phyloP scores from a whole-genome alignment of 1,140 invertebrate species.

The Drosophila fuyamai region DNA sequence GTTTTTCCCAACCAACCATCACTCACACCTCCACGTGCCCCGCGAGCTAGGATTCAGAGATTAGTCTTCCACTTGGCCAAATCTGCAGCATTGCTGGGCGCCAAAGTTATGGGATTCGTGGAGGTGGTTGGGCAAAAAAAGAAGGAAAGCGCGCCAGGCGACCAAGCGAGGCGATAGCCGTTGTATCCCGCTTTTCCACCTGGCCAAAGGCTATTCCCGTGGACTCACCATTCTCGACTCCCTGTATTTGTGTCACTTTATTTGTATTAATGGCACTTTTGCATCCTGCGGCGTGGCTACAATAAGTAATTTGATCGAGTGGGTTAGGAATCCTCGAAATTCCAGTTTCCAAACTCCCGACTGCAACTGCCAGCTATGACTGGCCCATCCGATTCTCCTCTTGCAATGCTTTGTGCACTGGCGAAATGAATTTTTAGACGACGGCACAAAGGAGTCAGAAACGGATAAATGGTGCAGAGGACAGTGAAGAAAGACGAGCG shows the following conservation, averaged over 20 bases:
- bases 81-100: slow-evolving; percentile 61
- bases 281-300: slow-evolving; percentile 72
- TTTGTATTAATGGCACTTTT: slow-evolving; percentile 80
- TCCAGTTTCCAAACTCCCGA: neutral
- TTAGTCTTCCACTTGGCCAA: slow-evolving; percentile 82
- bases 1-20: slow-evolving; percentile 50
- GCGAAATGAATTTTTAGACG: slow-evolving; percentile 62
- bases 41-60: slow-evolving; percentile 66
- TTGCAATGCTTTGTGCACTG: slow-evolving; percentile 44
- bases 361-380: slow-evolving; percentile 14
- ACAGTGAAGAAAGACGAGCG: neutral
- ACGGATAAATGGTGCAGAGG: neutral
- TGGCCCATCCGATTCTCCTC: neutral
- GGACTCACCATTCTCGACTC: slow-evolving; percentile 5
- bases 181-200: slow-evolving; percentile 41
- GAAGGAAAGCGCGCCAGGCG: slow-evolving; percentile 34
- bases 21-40: slow-evolving; percentile 32
- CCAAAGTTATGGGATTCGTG: slow-evolving; percentile 67
- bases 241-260: slow-evolving; percentile 71
- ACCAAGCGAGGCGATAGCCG: slow-evolving; percentile 32
- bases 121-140: neutral
- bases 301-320: slow-evolving; percentile 82
- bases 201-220: slow-evolving; percentile 45
- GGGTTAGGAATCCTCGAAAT: slow-evolving; percentile 17
- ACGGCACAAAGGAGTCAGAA: slow-evolving; percentile 16